Base-by-base conservation (phyloP, 2,113 vertebrate species). In the Cyanoramphus novaezelandiae region DNA sequence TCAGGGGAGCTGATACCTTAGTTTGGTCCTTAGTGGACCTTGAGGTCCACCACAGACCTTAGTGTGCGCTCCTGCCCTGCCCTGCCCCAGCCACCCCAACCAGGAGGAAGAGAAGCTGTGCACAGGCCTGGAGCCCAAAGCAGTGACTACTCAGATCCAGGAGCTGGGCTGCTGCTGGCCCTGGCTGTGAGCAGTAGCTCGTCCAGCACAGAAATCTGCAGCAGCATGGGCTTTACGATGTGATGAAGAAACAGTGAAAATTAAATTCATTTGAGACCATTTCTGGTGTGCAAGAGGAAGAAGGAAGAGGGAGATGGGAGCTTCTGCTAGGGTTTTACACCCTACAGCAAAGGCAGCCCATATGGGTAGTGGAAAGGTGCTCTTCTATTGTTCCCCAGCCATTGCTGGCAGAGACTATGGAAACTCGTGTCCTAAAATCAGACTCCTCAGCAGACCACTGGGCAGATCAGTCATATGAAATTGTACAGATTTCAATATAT, bases 171-270 rank as follows among this genome's bases (percentile, higher is more conserved):
- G 27, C 82, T 39, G 24, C 37, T 65, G 80, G 46, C 31, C n/a
- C 52, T 49, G n/a, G 17, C 44, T 37, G 53, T 37, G 52, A 82
- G 44, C 41, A 60, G 52, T 11, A 70, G 77, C 62, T 74, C 5
- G 29, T 31, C 37, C 47, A 79, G 57, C 29, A 41, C 14, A 52
- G 60, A 82, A 93, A 77, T 57, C 46, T 31, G 28, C 17, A 87
- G 37, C 59, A 88, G 55, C 7, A 1, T 39, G 52, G 71, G 63
- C 43, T 86, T 80, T 62, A 62, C 43, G 52, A 52, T 31, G 28
- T 47, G 59, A 55, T 64, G 49, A 86, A 83, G 59, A 83, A 93
- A 76, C 13, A 86, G 68, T 68, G 85, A 87, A 89, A 88, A 96
- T 60, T 86, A 88, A 71, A 86, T 92, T 88, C 75, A 43, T 91